Base-by-base conservation (phyloP, 2,888 invertebrate species). In the Drepanosiphum platanoidis region DNA sequence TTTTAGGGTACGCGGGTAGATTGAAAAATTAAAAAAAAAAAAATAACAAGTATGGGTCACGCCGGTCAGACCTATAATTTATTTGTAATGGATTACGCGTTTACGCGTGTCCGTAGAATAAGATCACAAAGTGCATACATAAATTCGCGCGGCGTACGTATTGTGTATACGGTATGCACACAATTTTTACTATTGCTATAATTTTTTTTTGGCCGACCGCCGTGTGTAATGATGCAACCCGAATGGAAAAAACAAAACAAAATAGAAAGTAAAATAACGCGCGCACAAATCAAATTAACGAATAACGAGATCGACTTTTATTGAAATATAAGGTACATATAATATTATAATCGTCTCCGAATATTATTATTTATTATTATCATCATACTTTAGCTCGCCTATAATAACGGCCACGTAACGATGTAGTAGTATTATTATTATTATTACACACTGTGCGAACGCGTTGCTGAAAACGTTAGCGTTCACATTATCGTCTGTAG, bases 21-120 rank as follows among this genome's bases (percentile, higher is more conserved):
- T 68, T 32, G n/a, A 79, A 68, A 39, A 77, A 39, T 30, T 39
- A 39, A 3, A 77, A 77, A 39, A 18, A 39, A 36, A 36, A 77
- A 64, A 3, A 27, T 22, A 68, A 32, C 46, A 32, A 79, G 52
- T 34, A 11, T 30, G 58, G 58, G 70, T 81, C 70, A 81, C 70
- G 80, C 70, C 36, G 70, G 36, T 70, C 70, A 70, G 66, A 36
- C 58, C 30, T 52, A 58, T 81, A 58, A 81, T 81, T 81, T 81
- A 46, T 70, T 36, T 36, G 36, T 58, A 81, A 81, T 71, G 36
- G n/a, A 58, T 27, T 58, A 68, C 68, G 52, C 80, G n/a, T 70
- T 27, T 70, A 52, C 68, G 52, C 70, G 32, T 70, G 80, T 80
- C 70, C 46, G n/a, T 36, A 8, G 27, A 68, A 68, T 52, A 68